Percentiles rank a stretch among this genome's conserved stretches.
These are phyloP conservation scores for Mus spretus DNA, from an alignment of 2,797 vertebrate genomes.

Conservation along the genomic window DNA sequence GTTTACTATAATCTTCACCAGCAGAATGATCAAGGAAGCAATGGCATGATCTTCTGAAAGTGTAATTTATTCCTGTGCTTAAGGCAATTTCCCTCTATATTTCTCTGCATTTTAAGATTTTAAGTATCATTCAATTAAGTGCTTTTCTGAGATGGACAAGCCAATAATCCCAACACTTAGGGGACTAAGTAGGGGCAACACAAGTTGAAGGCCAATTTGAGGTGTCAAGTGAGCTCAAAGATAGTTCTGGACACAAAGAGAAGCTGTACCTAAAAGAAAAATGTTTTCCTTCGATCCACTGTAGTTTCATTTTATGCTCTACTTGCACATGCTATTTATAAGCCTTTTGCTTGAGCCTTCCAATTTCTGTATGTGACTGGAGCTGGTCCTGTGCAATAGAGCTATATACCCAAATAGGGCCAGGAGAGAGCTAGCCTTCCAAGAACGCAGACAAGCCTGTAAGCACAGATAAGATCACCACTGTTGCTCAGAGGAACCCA, in stretches of 20 bases:
- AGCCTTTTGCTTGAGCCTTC: no score
- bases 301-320: not conserved
- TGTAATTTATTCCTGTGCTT: not conserved
- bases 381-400: no score
- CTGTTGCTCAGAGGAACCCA: no score
- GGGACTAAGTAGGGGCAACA: not conserved
- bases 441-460: no score
- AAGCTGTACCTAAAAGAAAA: not conserved
- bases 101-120: not conserved
- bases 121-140: not conserved
- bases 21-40: not conserved
- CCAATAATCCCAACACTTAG: not conserved
- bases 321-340: not conserved
- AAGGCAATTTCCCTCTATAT: not conserved
- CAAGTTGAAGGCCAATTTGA: not conserved
- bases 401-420: no score
- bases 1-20: not conserved
- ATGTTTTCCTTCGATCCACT: not conserved
- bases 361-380: no score
- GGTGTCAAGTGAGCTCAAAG: not conserved
- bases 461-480: no score
- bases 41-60: not conserved
- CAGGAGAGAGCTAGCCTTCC: no score
- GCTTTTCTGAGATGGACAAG: not conserved
- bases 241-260: not conserved